Percentiles rank a stretch among this genome's conserved stretches.
phyloP scores from a whole-genome alignment of 2,113 vertebrate genomes.

The Pachyramphus minor region DNA sequence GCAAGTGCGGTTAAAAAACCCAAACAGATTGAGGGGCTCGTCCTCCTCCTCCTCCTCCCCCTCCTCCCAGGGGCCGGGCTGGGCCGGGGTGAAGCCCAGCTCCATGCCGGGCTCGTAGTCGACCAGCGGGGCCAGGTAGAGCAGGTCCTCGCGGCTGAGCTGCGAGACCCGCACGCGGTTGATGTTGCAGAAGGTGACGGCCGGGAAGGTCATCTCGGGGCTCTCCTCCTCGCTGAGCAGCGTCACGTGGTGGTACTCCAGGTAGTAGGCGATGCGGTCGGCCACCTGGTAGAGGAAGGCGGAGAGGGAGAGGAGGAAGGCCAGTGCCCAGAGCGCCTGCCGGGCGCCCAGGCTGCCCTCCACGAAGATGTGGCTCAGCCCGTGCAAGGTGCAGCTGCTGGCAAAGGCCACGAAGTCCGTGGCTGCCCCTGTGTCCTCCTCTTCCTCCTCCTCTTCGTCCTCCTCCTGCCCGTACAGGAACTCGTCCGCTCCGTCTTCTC shows the following conservation, averaged over 20 bases:
- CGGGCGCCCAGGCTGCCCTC: constrained; percentile 80
- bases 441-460: constrained; percentile 30
- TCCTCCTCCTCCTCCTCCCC: background rate
- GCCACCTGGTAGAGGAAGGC: constrained; percentile 89
- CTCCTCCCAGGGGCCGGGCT: constrained; percentile 25
- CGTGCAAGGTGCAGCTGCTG: constrained; percentile 85
- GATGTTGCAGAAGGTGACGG: constrained; percentile 92
- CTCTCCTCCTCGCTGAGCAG: constrained; percentile 84
- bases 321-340: constrained; percentile 84
- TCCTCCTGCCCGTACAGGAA: constrained; percentile 47
- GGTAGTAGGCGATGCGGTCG: constrained; percentile 85
- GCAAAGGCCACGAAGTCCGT: constrained; percentile 83
- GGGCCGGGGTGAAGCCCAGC: constrained; percentile 80
- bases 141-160: constrained; percentile 86
- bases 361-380: constrained; percentile 88
- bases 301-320: constrained; percentile 84
- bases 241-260: constrained; percentile 86
- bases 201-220: constrained; percentile 82
- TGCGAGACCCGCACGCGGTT: constrained; percentile 86
- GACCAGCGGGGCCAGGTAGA: constrained; percentile 87
- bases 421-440: background rate
- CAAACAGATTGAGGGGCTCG: constrained; percentile 79
- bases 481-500: background rate
- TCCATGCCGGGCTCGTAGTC: constrained; percentile 85
- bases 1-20: constrained; percentile 88